Percentiles rank a stretch among this genome's conserved stretches.
phyloP scores from a whole-genome alignment of 2,797 vertebrate genomes.

The Coracias cyanogaster region DNA sequence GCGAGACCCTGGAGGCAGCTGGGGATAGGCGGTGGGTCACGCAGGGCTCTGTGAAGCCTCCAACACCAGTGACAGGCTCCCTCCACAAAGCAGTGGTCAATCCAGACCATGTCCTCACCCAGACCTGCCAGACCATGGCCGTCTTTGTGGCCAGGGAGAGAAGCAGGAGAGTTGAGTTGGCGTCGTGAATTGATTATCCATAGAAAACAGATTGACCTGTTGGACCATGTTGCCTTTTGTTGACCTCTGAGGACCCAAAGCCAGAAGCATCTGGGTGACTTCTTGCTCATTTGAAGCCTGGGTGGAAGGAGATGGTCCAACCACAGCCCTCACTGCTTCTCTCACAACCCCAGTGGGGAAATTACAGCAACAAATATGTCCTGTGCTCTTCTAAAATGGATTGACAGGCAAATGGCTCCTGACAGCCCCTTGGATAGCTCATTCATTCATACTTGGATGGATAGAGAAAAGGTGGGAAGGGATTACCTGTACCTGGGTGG shows the following conservation, averaged over 20 bases:
- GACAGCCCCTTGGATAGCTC: too few relatives aligned
- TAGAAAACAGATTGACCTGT: background rate
- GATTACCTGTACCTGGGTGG: background rate
- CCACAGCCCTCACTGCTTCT: background rate
- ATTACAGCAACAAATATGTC: too few relatives aligned
- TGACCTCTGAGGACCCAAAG: background rate
- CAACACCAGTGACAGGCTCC: background rate
- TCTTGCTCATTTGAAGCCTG: background rate
- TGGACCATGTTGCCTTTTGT: background rate
- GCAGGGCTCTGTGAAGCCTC: background rate
- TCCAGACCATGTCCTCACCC: background rate
- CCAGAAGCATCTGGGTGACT: background rate
- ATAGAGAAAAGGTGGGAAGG: background rate
- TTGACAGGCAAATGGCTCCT: too few relatives aligned
- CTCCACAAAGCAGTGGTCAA: background rate
- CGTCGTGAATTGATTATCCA: background rate
- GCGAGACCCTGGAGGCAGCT: background rate
- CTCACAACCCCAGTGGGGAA: background rate
- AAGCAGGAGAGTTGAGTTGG: background rate
- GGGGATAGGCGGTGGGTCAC: background rate
- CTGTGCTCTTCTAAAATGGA: background rate
- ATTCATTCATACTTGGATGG: background rate
- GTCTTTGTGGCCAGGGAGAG: background rate
- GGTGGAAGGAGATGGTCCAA: background rate
- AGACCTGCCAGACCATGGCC: background rate